Percentiles rank a stretch among this genome's conserved stretches.
Conservation (phyloP, 92 coral and sea anemone species). For the Umimayanthus kanabou region DNA sequence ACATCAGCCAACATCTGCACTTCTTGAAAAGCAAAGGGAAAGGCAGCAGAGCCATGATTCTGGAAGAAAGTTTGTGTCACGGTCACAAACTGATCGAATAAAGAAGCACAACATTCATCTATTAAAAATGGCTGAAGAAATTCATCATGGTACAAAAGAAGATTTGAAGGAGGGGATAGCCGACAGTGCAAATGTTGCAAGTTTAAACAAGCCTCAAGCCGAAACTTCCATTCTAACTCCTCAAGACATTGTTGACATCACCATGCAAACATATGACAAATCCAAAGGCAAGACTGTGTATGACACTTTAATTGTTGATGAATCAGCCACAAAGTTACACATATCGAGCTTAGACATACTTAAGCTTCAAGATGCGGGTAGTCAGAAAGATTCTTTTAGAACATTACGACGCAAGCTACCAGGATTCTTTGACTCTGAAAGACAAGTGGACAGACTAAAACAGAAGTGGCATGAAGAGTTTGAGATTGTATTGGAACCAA, state of each 20-base stretch:
- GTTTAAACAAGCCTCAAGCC: constrained; percentile 21
- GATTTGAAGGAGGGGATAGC: constrained; percentile 53
- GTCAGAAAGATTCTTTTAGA: not conserved
- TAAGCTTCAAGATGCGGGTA: constrained; percentile 45
- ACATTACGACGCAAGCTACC: constrained; percentile 23
- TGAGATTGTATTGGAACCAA: constrained; percentile 42
- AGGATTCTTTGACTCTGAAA: constrained; percentile 6
- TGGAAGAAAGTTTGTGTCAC: constrained; percentile 54
- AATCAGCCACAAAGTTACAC: not conserved
- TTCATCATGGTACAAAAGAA: constrained; percentile 56
- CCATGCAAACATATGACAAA: not conserved
- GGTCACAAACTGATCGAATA: constrained; percentile 41
- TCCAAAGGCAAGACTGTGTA: not conserved
- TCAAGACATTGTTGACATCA: constrained; percentile 48
- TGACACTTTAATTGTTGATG: not conserved
- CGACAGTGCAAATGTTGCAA: constrained; percentile 35
- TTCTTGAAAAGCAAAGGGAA: constrained; percentile 12
- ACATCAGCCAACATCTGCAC: not conserved
- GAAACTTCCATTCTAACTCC: constrained; percentile 41
- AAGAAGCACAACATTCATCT: constrained; percentile 38
- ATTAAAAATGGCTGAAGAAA: constrained; percentile 42
- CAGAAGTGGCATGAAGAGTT: constrained; percentile 39
- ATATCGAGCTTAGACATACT: constrained; percentile 35
- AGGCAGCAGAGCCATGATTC: constrained; percentile 5
- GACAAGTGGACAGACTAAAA: not conserved